A percentile compares a stretch with the other conserved stretches of the same genome.
Evolutionary conservation across 2,888 invertebrate species (phyloP).

Genomic region (Volucella inflata): DNA sequence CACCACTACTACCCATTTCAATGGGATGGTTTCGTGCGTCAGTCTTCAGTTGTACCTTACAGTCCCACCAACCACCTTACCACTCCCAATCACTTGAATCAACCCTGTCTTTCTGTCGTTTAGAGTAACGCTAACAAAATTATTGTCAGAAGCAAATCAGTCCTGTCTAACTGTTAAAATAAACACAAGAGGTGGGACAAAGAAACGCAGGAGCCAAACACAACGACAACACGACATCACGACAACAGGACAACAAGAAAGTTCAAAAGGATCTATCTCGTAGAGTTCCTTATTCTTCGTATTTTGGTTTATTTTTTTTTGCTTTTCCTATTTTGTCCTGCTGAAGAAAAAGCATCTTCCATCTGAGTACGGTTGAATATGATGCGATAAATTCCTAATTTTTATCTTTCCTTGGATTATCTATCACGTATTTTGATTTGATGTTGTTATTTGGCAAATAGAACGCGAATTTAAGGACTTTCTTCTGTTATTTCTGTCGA

Average conservation of each 20-base stretch:
- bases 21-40: neutral
- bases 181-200: constrained; percentile 47
- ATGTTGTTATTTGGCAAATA: constrained; percentile 75
- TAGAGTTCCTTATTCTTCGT: neutral
- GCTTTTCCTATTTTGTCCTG: neutral
- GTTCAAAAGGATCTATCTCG: constrained; percentile 69
- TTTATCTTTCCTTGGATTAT: constrained; percentile 71
- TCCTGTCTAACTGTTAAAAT: constrained; percentile 73
- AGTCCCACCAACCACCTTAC: neutral
- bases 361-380: constrained; percentile 56
- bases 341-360: constrained; percentile 23
- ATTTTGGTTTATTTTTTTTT: constrained; percentile 8
- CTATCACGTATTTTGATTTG: constrained; percentile 75
- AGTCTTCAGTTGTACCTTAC: constrained; percentile 1
- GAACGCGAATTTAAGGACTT: constrained; percentile 73
- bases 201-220: constrained; percentile 4
- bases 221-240: neutral
- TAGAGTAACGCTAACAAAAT: constrained; percentile 68
- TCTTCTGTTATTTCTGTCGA: constrained; percentile 39
- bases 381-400: constrained; percentile 71
- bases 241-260: constrained; percentile 41
- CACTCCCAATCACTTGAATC: neutral
- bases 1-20: neutral
- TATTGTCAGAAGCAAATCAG: constrained; percentile 74
- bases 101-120: neutral